phyloP scores from a whole-genome alignment of 2,888 invertebrate species.

The Thecophora atra region DNA sequence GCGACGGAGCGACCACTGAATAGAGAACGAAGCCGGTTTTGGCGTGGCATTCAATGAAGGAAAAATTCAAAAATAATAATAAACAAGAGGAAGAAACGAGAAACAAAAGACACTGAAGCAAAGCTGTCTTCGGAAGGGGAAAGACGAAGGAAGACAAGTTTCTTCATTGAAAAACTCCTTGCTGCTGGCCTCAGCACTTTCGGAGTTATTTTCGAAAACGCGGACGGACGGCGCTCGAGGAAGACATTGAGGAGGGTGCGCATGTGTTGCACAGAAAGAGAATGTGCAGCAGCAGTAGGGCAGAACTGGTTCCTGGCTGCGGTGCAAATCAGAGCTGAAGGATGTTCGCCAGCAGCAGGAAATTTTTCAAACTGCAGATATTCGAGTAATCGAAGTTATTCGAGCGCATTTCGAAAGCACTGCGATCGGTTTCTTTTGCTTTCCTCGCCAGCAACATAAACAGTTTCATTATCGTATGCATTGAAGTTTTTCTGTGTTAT shows the following conservation, averaged over 20 bases:
- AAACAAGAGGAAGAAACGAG: neutral
- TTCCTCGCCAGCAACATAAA: neutral
- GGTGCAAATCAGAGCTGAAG: neutral
- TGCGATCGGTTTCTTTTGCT: neutral
- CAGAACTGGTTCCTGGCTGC: neutral
- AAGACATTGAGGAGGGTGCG: neutral
- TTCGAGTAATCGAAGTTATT: too few relatives aligned
- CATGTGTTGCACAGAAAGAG: neutral
- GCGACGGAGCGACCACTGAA: neutral
- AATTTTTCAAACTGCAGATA: too few relatives aligned
- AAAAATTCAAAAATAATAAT: conserved; percentile 20
- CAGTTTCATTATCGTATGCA: conserved; percentile 12
- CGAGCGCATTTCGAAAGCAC: neutral
- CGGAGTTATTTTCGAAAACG: conserved; percentile 24
- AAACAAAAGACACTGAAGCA: neutral
- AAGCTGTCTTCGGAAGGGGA: neutral
- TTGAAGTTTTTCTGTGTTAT: conserved; percentile 15
- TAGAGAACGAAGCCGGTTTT: conserved; percentile 46
- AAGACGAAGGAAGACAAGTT: conserved; percentile 29
- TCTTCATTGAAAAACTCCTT: conserved; percentile 15
- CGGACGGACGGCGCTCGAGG: neutral
- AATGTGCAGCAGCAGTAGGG: neutral
- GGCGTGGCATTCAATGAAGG: conserved; percentile 47
- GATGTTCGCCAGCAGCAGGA: too few relatives aligned
- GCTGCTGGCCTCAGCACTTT: conserved; percentile 11